phyloP scores from a whole-genome alignment of 2,797 vertebrate species.

The Pogoniulus pusillus region DNA sequence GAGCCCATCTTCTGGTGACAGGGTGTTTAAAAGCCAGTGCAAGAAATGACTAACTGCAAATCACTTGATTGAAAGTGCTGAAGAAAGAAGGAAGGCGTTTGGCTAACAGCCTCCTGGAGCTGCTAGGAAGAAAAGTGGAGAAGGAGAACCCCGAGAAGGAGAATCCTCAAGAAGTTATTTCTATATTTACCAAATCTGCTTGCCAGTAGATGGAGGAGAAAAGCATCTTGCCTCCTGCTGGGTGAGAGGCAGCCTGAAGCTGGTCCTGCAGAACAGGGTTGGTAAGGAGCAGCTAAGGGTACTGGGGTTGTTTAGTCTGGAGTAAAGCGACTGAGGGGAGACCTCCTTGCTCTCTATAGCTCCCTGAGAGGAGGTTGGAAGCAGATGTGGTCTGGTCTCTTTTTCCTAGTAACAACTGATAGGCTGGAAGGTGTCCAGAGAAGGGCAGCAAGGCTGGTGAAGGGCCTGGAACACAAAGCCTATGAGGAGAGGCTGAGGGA shows the following conservation, averaged over 20 bases:
- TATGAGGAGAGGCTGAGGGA: no score
- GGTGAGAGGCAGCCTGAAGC: not conserved
- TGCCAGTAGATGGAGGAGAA: not conserved
- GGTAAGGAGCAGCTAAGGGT: no score
- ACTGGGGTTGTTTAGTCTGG: no score
- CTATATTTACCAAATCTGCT: not conserved
- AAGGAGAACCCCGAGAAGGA: slow-evolving; percentile 26
- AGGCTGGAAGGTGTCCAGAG: no score
- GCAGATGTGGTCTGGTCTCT: no score
- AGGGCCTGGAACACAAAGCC: no score
- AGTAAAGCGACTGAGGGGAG: no score
- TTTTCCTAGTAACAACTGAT: no score
- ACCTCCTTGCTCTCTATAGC: no score
- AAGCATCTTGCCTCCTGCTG: not conserved
- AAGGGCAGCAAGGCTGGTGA: no score
- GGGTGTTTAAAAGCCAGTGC: slow-evolving; percentile 11
- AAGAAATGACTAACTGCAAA: slow-evolving; percentile 42
- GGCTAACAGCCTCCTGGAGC: not conserved
- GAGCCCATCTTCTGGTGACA: not conserved
- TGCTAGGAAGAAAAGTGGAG: not conserved
- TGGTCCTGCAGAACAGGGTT: no score
- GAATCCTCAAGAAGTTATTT: slow-evolving; percentile 5
- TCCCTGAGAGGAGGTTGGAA: no score
- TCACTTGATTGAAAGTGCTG: not conserved
- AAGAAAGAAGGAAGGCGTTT: slow-evolving; percentile 22